phyloP scores from a whole-genome alignment of 1,140 invertebrate genomes.

The Delia radicum region DNA sequence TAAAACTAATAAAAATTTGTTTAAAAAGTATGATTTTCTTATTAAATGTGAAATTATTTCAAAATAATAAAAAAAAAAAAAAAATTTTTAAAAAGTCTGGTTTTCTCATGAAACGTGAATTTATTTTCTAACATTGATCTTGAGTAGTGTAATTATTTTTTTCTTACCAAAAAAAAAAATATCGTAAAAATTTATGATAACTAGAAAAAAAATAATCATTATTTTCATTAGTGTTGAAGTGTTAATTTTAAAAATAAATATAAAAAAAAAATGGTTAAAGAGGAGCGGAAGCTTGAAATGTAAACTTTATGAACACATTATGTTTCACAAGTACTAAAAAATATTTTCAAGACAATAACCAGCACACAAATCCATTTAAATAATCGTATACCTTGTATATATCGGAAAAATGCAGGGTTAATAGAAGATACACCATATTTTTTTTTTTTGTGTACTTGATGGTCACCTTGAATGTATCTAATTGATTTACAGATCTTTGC shows the following conservation, averaged over 20 bases:
- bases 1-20: background rate
- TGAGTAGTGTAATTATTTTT: too few species aligned
- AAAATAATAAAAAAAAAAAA: background rate
- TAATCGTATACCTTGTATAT: too few species aligned
- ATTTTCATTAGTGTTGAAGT: background rate
- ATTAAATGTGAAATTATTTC: background rate
- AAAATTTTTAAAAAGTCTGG: too few species aligned
- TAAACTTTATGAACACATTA: background rate
- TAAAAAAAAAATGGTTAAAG: background rate
- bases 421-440: background rate
- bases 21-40: too few species aligned
- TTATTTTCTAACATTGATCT: too few species aligned
- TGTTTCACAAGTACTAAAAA: background rate
- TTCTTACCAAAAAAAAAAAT: too few species aligned
- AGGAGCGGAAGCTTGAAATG: background rate
- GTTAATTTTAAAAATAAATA: background rate
- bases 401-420: too few species aligned
- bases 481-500: background rate
- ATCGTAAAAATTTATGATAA: too few species aligned
- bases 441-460: background rate
- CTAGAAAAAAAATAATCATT: background rate
- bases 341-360: background rate
- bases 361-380: background rate
- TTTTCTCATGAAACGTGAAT: too few species aligned
- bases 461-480: background rate